Conservation (phyloP, 2,797 vertebrate species). For the Lepidocolaptes lacrymiger region DNA sequence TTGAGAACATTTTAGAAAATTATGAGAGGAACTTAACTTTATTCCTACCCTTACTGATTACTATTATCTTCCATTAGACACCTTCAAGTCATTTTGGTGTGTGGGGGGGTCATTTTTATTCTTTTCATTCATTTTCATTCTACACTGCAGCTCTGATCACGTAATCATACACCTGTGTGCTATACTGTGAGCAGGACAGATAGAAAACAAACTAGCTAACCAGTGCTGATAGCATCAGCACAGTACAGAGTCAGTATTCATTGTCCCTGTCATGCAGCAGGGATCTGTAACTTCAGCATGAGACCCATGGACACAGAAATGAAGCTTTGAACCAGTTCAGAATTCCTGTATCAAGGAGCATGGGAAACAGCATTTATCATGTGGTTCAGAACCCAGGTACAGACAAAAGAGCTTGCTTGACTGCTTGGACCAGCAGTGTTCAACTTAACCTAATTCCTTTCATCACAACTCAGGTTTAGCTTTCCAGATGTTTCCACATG, state of each 20-base stretch:
- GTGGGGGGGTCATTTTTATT: fast-evolving
- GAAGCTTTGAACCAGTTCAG: not conserved
- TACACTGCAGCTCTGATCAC: not conserved
- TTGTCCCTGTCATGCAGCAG: not conserved
- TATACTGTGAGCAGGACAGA: fast-evolving
- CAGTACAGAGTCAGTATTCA: not conserved
- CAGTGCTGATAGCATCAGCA: not conserved
- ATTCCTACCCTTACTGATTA: not conserved
- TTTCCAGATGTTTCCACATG: not conserved
- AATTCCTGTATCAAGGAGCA: not conserved
- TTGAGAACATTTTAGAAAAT: not conserved
- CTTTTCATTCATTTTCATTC: not conserved
- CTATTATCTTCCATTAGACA: not conserved
- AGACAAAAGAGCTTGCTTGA: not conserved
- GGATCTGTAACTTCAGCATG: not conserved
- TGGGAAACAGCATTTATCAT: not conserved
- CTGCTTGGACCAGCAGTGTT: not conserved
- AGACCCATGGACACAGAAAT: not conserved
- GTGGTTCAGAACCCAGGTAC: not conserved
- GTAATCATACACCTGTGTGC: not conserved
- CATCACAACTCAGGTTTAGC: not conserved
- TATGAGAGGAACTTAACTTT: not conserved
- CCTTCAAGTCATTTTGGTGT: not conserved
- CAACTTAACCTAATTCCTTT: not conserved
- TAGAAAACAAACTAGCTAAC: not conserved